These are phyloP conservation scores for Diacarnus erythraeanus DNA, from an alignment of 37 sponge, comb jelly and placozoan genomes.

Conservation along the genomic window DNA sequence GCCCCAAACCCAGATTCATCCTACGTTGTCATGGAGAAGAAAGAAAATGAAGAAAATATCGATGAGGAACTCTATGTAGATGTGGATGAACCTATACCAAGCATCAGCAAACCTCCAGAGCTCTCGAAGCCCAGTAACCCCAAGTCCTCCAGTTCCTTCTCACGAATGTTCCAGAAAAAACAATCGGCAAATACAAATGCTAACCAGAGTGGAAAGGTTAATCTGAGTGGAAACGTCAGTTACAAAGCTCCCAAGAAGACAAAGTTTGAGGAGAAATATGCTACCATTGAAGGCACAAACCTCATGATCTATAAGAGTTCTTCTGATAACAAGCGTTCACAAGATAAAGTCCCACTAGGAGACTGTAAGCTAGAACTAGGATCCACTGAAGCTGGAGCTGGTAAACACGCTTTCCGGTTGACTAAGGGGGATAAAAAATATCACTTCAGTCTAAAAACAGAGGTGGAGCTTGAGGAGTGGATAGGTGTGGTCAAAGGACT, in stretches of 20 bases:
- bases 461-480: conserved; percentile 32
- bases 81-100: conserved; percentile 21
- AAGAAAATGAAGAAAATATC: conserved; percentile 6
- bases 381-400: conserved; percentile 16
- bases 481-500: conserved; percentile 18
- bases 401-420: conserved; percentile 22
- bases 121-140: neutral
- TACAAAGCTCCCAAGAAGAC: conserved; percentile 40
- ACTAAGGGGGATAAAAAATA: conserved; percentile 17
- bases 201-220: neutral
- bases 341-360: conserved; percentile 24
- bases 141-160: neutral
- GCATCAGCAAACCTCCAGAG: neutral
- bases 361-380: conserved; percentile 22
- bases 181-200: neutral
- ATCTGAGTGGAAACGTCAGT: conserved; percentile 13
- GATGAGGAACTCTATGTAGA: conserved; percentile 52
- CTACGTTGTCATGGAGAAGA: conserved; percentile 33
- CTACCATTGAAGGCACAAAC: conserved; percentile 23
- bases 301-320: conserved; percentile 26
- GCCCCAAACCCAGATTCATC: conserved; percentile 11
- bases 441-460: conserved; percentile 18
- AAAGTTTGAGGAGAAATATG: conserved; percentile 30
- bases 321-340: conserved; percentile 22
- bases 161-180: conserved; percentile 25